These are phyloP conservation scores for Mycteria americana DNA, from an alignment of 2,797 vertebrate genomes.

Conservation along the genomic window DNA sequence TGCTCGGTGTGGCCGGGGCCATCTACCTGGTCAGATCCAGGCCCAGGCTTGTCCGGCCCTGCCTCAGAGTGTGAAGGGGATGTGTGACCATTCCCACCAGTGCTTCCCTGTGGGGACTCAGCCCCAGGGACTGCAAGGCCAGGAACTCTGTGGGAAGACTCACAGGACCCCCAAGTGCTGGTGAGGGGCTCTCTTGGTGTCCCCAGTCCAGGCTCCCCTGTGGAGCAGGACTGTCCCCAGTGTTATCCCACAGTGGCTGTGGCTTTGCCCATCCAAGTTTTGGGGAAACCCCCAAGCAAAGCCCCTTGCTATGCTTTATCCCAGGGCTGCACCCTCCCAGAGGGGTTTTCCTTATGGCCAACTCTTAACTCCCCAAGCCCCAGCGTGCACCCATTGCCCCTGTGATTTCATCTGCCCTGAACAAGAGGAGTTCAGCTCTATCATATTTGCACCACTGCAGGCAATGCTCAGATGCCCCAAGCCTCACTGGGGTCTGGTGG, in stretches of 20 bases:
- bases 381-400: fast-evolving
- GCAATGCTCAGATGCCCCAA: background rate
- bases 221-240: background rate
- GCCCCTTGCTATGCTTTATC: background rate
- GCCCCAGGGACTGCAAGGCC: background rate
- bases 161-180: background rate
- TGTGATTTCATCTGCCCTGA: background rate
- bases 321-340: too few species aligned
- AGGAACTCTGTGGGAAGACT: background rate
- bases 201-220: background rate
- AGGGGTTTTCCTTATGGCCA: background rate
- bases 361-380: too few species aligned
- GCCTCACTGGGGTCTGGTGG: background rate
- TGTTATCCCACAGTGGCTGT: background rate
- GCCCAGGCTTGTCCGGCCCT: fast-evolving
- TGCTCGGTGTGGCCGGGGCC: background rate
- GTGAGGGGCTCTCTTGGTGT: background rate
- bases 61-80: background rate
- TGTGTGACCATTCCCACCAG: fast-evolving
- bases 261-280: background rate
- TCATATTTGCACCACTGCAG: fast-evolving
- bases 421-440: background rate
- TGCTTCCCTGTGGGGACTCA: background rate
- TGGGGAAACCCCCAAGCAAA: background rate
- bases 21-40: background rate